Base-by-base conservation (phyloP, 1,140 invertebrate species). In the Fopius arisanus region DNA sequence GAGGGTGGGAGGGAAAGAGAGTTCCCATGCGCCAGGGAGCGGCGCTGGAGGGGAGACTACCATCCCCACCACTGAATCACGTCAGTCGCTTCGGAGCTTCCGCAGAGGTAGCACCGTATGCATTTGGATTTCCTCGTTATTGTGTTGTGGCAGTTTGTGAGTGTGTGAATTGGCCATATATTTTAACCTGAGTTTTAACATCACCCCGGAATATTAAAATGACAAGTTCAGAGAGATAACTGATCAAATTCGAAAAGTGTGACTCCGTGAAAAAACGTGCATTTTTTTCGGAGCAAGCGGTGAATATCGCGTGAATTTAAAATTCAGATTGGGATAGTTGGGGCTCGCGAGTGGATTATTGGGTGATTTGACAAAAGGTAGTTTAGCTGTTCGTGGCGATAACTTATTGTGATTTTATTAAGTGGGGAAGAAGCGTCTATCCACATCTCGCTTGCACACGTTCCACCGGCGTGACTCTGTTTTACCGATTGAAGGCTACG, bases 11-110 rank as follows among this genome's bases (percentile, higher is more conserved):
- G n/a, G n/a, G n/a, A n/a, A n/a, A n/a, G n/a, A n/a, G 12, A 33
- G 10, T 65, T 7, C 41, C 63, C 63, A 33, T 29, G 73, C 75
- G 31, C 19, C 23, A 33, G 16, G 51, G 9, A 41, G 9, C 19
- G 21, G 69, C 14, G 37, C 23, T 40, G 21, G 5, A 28, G 40
- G 29, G 26, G 76, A 65, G 74, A 31, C n/a, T 59, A 14, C 62
- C n/a, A 79, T 82, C 84, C 83, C 84, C 84, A 78, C 83, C 78
- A 82, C 79, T 75, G 37, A 3, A 4, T 3, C 54, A 68, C 69
- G 80, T 81, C 84, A 87, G 85, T 87, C 81, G 84, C 79, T 82
- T 73, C 82, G 82, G 81, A 79, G 78, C 82, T 77, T 74, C 75
- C 67, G 78, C 33, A 5, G 73, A 43, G 75, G 68, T 51, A 78